Base-by-base conservation (phyloP, 2,888 invertebrate species). In the Morpho deidamia region DNA sequence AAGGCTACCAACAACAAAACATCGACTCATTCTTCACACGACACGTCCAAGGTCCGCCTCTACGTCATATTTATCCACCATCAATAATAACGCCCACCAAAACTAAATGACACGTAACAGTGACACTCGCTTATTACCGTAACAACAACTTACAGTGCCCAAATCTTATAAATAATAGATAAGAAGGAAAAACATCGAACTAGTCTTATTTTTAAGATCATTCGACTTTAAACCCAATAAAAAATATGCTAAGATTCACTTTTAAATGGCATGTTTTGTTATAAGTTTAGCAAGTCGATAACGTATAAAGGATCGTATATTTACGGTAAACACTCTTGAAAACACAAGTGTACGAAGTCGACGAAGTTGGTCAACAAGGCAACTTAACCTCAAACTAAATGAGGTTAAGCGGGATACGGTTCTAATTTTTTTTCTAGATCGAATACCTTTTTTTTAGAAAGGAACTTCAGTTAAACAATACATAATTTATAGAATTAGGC, bases 151-250 rank as follows among this genome's bases (percentile, higher is more conserved):
- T 39, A n/a, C 42, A 42, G 12, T 49, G n/a, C 49, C 49, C 49
- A 42, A 49, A 49, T 49, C 49, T 49, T 49, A 49, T 49, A 49
- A 49, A 49, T 49, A 49, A 42, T 49, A 49, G 49, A 49, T 49
- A 49, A 42, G 42, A 10, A 35, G 49, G 39, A 49, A 49, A 49
- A 42, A 49, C 49, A 49, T 49, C 49, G 32, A 38, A n/a, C 10
- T 12, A 23, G 9, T 8, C 5, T 37, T 37, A 10, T 37, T 10
- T 37, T 3, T 37, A 37, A 37, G 3, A 10, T 12, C 34, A 34
- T 4, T 3, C 40, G 3, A 48, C 10, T 34, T 48, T 10, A 10
- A 12, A 41, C 41, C 10, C 40, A 2, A 34, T 0, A 4, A 10
- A n/a, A 1, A 12, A 8, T 4, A 0, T 7, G 11, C n/a, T 14